phyloP scores from a whole-genome alignment of 2,888 invertebrate species.

The Meiosimyza decipiens region DNA sequence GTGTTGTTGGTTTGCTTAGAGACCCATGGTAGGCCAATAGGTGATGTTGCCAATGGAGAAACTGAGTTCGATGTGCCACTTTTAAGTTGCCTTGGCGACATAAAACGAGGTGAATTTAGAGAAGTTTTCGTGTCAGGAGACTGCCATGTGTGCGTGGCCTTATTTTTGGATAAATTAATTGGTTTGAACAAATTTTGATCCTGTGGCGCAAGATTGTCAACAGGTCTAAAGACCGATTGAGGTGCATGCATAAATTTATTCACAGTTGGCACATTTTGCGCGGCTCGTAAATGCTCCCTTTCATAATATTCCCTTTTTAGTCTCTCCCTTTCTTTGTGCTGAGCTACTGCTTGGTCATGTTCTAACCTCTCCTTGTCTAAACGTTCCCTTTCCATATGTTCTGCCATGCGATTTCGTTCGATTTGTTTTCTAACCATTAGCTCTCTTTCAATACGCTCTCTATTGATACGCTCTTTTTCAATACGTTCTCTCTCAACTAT shows the following conservation, averaged over 20 bases:
- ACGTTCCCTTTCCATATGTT: constrained; percentile 38
- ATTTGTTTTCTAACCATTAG: neutral
- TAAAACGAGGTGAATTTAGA: constrained; percentile 45
- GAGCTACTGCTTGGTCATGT: neutral
- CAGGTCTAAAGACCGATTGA: constrained; percentile 78
- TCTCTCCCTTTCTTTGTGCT: constrained; percentile 44
- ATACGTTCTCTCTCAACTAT: constrained; percentile 25
- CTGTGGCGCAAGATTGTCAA: constrained; percentile 56
- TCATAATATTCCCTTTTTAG: constrained; percentile 47
- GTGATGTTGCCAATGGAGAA: constrained; percentile 58
- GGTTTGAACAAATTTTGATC: constrained; percentile 57
- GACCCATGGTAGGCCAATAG: constrained; percentile 68
- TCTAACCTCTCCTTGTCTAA: constrained; percentile 48
- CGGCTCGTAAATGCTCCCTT: constrained; percentile 30
- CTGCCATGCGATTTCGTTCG: constrained; percentile 39
- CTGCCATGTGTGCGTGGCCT: constrained; percentile 49
- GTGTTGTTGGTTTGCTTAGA: constrained; percentile 66
- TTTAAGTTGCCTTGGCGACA: constrained; percentile 41
- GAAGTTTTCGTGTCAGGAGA: constrained; percentile 39
- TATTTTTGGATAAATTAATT: constrained; percentile 51
- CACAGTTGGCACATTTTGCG: constrained; percentile 55
- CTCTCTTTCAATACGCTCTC: constrained; percentile 28
- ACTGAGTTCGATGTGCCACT: constrained; percentile 46
- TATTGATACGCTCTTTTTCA: constrained; percentile 9
- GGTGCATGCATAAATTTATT: constrained; percentile 83